Evolutionary conservation across 1,140 invertebrate species (phyloP), one percentile per base, ranked within the genome.

Genomic region (Atopsyche davidsoni): DNA sequence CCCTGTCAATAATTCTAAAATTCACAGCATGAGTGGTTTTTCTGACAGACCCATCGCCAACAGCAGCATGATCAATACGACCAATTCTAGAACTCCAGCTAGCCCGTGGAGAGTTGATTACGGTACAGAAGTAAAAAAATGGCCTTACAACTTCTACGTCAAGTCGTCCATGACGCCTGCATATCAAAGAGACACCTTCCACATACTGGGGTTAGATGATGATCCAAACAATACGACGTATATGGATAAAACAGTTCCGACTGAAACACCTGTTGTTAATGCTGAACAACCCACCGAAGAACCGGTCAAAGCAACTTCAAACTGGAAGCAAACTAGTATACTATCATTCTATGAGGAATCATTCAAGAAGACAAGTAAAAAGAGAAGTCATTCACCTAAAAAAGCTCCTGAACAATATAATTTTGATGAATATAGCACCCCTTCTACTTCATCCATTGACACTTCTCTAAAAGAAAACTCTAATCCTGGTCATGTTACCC

Each of bases 81-180:
- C 31, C 13, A 45, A 51, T 4, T 32, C 11, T 6, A 53, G 51
- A 51, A 48, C 56, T 1, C 17, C 34, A n/a, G 38, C 46, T 0
- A 58, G 56, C 38, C 56, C 56, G 0, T 58, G 56, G 56, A 46
- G 56, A 28, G 36, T 58, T 17, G 39, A 58, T 21, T 51, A 47
- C 17, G 22, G 54, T 35, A 41, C 40, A 9, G 56, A 54, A 36
- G 25, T 46, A 19, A 58, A 49, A 34, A 54, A 51, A 34, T 58
- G 56, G 56, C 41, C 50, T 1, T 46, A 49, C 39, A 58, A 58
- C 18, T 58, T 54, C 24, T 48, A 46, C 34, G 56, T 58, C 11
- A 58, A 58, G 39, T 18, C 56, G 3, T 54, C 56, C 22, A 58
- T 58, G 56, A 58, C 51, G 13, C 56, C 56, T 0, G 50, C 56